Conservation (phyloP, 2,797 vertebrate species). For the Anableps anableps region DNA sequence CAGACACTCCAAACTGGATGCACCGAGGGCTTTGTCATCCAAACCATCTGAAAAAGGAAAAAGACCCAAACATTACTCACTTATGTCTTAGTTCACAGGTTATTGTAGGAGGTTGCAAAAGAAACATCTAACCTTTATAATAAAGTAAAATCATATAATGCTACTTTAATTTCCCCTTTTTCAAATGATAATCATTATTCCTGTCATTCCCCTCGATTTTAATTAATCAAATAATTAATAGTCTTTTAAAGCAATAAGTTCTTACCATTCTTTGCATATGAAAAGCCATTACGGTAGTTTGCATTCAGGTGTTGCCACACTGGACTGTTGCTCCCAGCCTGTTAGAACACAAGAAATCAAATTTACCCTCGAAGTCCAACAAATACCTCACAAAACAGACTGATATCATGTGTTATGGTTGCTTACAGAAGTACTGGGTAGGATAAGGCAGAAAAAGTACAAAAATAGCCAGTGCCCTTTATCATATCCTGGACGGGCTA, state of each 20-base stretch:
- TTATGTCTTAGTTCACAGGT: neutral
- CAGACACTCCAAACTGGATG: slow-evolving; percentile 95
- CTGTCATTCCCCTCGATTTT: neutral
- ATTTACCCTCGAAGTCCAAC: slow-evolving; percentile 34
- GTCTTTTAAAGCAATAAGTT: slow-evolving; percentile 7
- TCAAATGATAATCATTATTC: too few species aligned
- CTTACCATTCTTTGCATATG: slow-evolving; percentile 86
- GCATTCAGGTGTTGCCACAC: slow-evolving; percentile 89
- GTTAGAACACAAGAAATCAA: slow-evolving; percentile 63
- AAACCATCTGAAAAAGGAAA: slow-evolving; percentile 69
- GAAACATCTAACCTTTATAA: neutral
- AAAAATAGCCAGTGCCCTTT: slow-evolving; percentile 25
- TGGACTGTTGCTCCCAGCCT: slow-evolving; percentile 91
- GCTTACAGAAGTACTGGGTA: neutral
- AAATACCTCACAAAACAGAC: neutral
- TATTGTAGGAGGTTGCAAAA: neutral
- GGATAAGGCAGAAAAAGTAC: neutral
- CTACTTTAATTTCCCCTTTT: neutral
- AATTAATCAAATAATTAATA: neutral
- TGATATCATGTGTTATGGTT: neutral
- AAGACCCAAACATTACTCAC: neutral
- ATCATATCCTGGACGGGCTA: slow-evolving; percentile 53
- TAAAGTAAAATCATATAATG: neutral
- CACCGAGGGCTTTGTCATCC: slow-evolving; percentile 77
- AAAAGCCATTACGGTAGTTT: slow-evolving; percentile 85